Evolutionary conservation across 1,140 invertebrate genomes (phyloP).

Genomic region (Pseudomyrmex flavicornis): DNA sequence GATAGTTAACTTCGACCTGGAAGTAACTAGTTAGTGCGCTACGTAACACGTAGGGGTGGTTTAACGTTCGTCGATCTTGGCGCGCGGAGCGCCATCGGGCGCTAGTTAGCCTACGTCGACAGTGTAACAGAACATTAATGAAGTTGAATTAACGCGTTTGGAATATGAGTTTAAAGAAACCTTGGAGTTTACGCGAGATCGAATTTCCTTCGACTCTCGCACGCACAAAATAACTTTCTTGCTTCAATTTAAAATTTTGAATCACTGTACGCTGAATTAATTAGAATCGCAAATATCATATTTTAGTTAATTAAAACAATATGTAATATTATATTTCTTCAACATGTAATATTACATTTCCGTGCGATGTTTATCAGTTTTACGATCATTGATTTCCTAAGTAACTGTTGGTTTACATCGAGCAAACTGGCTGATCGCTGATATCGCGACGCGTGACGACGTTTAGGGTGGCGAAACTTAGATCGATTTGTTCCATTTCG

Average conservation of each 20-base stretch:
- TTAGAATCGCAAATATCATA: not conserved
- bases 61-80: slow-evolving; percentile 56
- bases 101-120: slow-evolving; percentile 39
- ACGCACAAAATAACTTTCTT: not conserved
- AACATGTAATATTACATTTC: not conserved
- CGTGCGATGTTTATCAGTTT: too few relatives aligned
- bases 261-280: too few relatives aligned
- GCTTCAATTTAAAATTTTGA: not conserved
- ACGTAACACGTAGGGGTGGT: slow-evolving; percentile 22
- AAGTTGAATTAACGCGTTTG: slow-evolving; percentile 26
- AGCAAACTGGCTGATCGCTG: not conserved
- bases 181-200: not conserved
- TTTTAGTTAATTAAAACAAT: not conserved
- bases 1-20: slow-evolving; percentile 56
- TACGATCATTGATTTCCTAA: too few relatives aligned
- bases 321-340: not conserved
- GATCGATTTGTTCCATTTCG: slow-evolving; percentile 49
- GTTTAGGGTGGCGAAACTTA: slow-evolving; percentile 30
- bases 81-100: slow-evolving; percentile 28
- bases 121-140: slow-evolving; percentile 32
- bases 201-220: not conserved
- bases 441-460: not conserved
- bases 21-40: slow-evolving; percentile 56
- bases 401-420: not conserved
- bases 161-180: not conserved